Percentiles rank a stretch among this genome's conserved stretches.
These are phyloP conservation scores for Zaprionus lachaisei DNA, from an alignment of 1,140 invertebrate genomes.

Conservation along the genomic window DNA sequence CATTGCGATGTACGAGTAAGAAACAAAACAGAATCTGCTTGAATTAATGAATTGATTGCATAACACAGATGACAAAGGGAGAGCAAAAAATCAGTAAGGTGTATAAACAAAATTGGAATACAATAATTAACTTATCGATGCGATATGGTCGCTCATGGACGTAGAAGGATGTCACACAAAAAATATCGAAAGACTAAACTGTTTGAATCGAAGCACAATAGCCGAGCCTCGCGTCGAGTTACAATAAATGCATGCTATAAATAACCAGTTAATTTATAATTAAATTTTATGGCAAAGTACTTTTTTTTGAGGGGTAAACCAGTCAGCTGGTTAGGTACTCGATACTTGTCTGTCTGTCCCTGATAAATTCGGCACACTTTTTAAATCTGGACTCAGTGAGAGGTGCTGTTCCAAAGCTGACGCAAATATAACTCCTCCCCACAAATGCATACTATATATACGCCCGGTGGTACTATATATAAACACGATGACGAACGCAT, in stretches of 20 bases:
- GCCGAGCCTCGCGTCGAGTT: neutral
- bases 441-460: conserved; percentile 1
- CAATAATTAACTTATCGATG: conserved; percentile 28
- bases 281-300: conserved; percentile 10
- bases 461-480: neutral
- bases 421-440: conserved; percentile 24
- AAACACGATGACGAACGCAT: neutral
- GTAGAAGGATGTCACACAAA: conserved; percentile 13
- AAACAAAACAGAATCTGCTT: conserved; percentile 24
- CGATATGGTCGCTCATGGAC: neutral
- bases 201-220: neutral
- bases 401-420: conserved; percentile 31
- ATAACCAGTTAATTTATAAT: conserved; percentile 30
- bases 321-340: conserved; percentile 21
- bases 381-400: conserved; percentile 32
- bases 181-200: neutral
- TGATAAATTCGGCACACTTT: conserved; percentile 46
- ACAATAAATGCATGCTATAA: conserved; percentile 18
- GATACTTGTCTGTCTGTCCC: conserved; percentile 8
- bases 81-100: neutral
- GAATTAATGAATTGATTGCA: conserved; percentile 38
- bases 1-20: conserved; percentile 10
- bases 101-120: conserved; percentile 13
- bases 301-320: conserved; percentile 15
- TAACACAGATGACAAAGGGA: conserved; percentile 15